A percentile compares a stretch with the other conserved stretches of the same genome.
Evolutionary conservation across 2,888 invertebrate genomes (phyloP).

Genomic region (Tipula confusa): DNA sequence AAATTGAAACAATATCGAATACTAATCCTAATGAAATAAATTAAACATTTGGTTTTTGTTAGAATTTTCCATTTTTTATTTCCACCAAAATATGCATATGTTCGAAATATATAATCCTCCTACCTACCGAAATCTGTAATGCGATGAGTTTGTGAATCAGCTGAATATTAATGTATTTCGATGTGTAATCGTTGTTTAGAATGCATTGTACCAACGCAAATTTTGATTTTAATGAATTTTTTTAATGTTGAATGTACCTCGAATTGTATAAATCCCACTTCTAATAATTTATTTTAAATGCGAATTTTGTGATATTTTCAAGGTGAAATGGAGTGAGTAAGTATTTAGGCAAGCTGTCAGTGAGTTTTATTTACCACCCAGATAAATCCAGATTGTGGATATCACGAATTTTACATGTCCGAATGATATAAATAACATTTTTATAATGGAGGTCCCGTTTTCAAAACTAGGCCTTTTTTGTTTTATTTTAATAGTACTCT

Average conservation of each 20-base stretch:
- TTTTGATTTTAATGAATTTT: not conserved
- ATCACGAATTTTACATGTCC: too few relatives aligned
- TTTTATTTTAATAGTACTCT: too few relatives aligned
- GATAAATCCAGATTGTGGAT: too few relatives aligned
- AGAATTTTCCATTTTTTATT: not conserved
- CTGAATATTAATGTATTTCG: not conserved
- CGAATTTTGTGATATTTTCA: too few relatives aligned
- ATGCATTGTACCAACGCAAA: not conserved
- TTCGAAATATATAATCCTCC: not conserved
- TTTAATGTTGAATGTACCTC: not conserved
- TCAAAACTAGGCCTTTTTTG: too few relatives aligned
- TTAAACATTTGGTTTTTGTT: not conserved
- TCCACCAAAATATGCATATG: not conserved
- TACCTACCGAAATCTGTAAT: not conserved
- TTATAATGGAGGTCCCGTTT: too few relatives aligned
- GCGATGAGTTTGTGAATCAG: not conserved
- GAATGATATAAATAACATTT: too few relatives aligned
- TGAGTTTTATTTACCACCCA: too few relatives aligned
- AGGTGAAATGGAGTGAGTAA: too few relatives aligned
- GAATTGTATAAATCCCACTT: not conserved
- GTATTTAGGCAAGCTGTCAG: too few relatives aligned
- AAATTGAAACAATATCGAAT: not conserved
- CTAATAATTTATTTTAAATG: too few relatives aligned
- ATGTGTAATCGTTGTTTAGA: not conserved
- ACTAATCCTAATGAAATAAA: not conserved